A percentile compares a stretch with the other conserved stretches of the same genome.
Conservation (phyloP, 1,140 invertebrate species). For the Musca vetustissima region DNA sequence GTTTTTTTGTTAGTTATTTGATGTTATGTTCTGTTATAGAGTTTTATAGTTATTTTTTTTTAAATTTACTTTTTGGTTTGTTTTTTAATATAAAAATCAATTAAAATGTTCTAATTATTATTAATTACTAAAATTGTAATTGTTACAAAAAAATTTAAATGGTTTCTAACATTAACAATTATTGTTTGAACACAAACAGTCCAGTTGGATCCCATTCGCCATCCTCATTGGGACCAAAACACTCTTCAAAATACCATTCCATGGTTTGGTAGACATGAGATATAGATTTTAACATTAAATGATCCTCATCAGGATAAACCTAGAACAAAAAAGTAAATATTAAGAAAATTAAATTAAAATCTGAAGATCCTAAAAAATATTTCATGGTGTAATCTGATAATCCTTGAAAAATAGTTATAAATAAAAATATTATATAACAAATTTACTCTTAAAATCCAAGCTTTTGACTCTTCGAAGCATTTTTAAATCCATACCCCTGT, state of each 20-base stretch:
- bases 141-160: slow-evolving; percentile 16
- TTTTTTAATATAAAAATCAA: slow-evolving; percentile 24
- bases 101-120: slow-evolving; percentile 22
- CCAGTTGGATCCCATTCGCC: slow-evolving; percentile 68
- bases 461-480: too few species aligned
- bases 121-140: slow-evolving; percentile 17
- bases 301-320: slow-evolving; percentile 84
- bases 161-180: slow-evolving; percentile 36
- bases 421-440: too few species aligned
- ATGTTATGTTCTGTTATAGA: too few species aligned
- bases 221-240: slow-evolving; percentile 72
- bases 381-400: too few species aligned
- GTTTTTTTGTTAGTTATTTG: background rate
- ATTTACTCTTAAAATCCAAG: too few species aligned
- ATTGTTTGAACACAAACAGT: slow-evolving; percentile 55
- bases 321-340: slow-evolving; percentile 41
- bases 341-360: background rate
- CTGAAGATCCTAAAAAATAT: background rate
- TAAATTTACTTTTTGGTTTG: background rate
- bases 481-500: too few species aligned
- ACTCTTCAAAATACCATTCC: slow-evolving; percentile 82
- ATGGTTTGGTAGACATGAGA: slow-evolving; percentile 79
- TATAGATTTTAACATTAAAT: slow-evolving; percentile 68
- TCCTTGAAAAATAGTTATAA: too few species aligned
- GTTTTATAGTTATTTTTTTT: background rate